Evolutionary conservation across 2,113 vertebrate genomes (phyloP).

Genomic region (Equus quagga): DNA sequence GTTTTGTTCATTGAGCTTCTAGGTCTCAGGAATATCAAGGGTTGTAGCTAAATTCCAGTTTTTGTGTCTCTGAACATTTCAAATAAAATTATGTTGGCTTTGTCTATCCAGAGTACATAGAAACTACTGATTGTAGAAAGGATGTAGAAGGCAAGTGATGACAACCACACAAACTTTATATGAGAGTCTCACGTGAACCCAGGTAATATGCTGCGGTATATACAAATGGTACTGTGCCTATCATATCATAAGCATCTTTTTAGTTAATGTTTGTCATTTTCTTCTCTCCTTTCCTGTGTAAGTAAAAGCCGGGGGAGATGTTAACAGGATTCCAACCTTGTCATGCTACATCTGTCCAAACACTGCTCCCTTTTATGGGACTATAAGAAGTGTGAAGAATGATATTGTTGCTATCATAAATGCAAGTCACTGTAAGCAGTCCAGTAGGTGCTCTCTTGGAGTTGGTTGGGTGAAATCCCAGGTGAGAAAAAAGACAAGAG

Average conservation of each 20-base stretch:
- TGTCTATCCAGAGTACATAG: neutral
- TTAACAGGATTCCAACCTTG: neutral
- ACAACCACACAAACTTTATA: neutral
- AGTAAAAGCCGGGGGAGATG: neutral
- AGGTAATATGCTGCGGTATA: neutral
- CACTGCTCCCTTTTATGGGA: neutral
- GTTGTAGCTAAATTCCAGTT: neutral
- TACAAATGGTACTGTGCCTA: neutral
- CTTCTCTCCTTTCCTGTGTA: neutral
- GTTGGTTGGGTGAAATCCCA: neutral
- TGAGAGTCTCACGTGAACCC: neutral
- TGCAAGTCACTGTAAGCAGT: neutral
- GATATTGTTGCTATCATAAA: neutral
- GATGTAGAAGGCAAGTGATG: neutral
- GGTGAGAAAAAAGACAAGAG: neutral
- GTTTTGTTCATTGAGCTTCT: constrained; percentile 1
- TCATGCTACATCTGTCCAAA: neutral
- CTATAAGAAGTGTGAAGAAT: neutral
- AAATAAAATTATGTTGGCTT: neutral
- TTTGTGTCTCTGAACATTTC: neutral
- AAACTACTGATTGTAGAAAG: neutral
- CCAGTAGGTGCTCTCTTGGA: neutral
- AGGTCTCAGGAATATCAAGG: neutral
- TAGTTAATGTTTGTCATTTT: neutral
- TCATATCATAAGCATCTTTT: neutral